A percentile compares a stretch with the other conserved stretches of the same genome.
These are phyloP conservation scores for Nanorana parkeri DNA, from an alignment of 2,113 vertebrate species.

Conservation along the genomic window DNA sequence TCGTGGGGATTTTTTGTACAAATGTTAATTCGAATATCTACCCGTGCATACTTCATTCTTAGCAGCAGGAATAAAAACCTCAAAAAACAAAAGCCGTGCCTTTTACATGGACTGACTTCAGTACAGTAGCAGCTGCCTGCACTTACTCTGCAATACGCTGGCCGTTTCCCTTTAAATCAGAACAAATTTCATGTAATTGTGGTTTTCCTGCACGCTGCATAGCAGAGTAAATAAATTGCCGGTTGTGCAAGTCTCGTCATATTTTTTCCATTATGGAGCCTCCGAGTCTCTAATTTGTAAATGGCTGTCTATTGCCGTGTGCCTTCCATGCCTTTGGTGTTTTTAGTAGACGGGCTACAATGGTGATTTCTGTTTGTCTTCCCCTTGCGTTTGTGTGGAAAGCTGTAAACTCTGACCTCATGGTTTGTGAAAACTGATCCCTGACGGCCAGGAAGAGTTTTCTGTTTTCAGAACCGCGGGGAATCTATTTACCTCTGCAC, in stretches of 20 bases:
- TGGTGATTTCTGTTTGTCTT: no score
- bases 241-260: background rate
- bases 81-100: no score
- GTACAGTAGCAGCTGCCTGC: no score
- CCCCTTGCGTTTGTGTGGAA: background rate
- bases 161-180: background rate
- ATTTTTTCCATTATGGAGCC: background rate
- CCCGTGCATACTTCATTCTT: no score
- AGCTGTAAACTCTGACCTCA: background rate
- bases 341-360: no score
- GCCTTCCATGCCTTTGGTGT: no score
- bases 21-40: no score
- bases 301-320: no score
- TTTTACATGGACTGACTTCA: no score
- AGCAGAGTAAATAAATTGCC: background rate
- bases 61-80: no score
- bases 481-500: background rate
- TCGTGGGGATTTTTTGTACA: no score
- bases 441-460: background rate
- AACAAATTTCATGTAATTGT: constrained; percentile 3
- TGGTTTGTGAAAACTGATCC: background rate
- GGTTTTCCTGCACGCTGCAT: background rate
- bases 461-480: background rate
- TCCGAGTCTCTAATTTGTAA: background rate
- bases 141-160: background rate